Base-by-base conservation (phyloP, 2,797 vertebrate species). In the Rallus crepitans region DNA sequence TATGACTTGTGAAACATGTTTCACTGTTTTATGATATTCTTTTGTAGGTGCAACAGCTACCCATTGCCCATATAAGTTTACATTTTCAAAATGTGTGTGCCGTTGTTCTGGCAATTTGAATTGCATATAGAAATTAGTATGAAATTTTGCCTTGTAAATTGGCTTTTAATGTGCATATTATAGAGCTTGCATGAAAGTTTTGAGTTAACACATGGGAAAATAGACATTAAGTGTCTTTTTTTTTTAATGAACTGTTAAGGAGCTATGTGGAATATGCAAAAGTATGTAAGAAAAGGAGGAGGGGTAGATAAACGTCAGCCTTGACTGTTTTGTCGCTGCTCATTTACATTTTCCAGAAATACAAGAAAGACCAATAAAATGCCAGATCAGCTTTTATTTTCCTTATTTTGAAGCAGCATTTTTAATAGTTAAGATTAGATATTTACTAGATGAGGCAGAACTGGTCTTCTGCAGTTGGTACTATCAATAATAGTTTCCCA, bases 131-230 rank as follows among this genome's bases (percentile, higher is more conserved):
- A 94, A 88, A 78, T 83, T 72, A 86, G 20, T 47, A 60, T 76
- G 25, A 69, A 40, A 53, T 72, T 96, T 96, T 96, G 87, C 85
- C 91, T 96, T 95, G 85, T 66, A 93, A 94, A 94, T 93, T 79
- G 42, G 7, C 24, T 79, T 86, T 66, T 92, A 86, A 56, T 76
- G 63, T 84, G 66, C 70, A 86, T 93, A 86, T 86, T 63, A 50
- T 23, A 31, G 24, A 56, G 15, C 76, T 63, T 79, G 15, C 11
- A 33, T 8, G 4, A 21, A 82, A 45, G 7, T 82, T 94, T 48
- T 76, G 14, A 79, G 60, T 56, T 18, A 76, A 92, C 90, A 81
- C 11, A 31, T 37, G 52, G 23, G 66, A 86, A 96, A 90, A 84
- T 53, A 79, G 31, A 73, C 6, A 47, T 19, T 47, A 64, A 76